Percentiles rank a stretch among this genome's conserved stretches.
Evolutionary conservation across 37 sponge, comb jelly and placozoan genomes (phyloP).

Genomic region (Amphimedon queenslandica): DNA sequence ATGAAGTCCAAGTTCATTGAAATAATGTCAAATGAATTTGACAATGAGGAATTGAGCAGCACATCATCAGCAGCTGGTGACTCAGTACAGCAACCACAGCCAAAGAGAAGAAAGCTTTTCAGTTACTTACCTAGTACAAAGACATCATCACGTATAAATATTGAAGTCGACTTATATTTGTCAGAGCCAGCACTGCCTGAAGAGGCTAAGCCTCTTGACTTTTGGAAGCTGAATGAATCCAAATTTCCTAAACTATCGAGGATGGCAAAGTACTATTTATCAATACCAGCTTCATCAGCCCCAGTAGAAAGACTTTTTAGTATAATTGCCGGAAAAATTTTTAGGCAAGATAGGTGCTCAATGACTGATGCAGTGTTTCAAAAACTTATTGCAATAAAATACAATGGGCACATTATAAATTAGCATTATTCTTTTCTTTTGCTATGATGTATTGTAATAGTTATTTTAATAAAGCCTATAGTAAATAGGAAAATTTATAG

Average conservation of each 20-base stretch:
- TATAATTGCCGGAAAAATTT: not conserved
- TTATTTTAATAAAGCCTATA: not conserved
- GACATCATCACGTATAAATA: not conserved
- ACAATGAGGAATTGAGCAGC: not conserved
- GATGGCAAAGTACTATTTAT: not conserved
- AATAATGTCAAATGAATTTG: not conserved
- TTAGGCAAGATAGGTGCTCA: not conserved
- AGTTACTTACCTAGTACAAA: not conserved
- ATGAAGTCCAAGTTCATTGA: not conserved
- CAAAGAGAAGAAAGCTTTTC: not conserved
- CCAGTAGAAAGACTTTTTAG: conserved; percentile 9
- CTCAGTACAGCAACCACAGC: not conserved
- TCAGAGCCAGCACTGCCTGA: not conserved
- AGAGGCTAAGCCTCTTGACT: not conserved
- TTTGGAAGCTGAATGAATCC: not conserved
- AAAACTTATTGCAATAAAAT: not conserved
- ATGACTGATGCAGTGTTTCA: not conserved
- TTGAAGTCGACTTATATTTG: not conserved
- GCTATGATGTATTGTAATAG: not conserved
- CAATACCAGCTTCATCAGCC: not conserved
- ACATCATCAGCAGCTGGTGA: not conserved
- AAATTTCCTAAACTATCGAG: not conserved
- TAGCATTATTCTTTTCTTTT: not conserved
- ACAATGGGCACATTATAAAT: not conserved
- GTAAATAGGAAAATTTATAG: no score